Base-by-base conservation (phyloP, 2,113 vertebrate genomes). In the Phaethon lepturus region DNA sequence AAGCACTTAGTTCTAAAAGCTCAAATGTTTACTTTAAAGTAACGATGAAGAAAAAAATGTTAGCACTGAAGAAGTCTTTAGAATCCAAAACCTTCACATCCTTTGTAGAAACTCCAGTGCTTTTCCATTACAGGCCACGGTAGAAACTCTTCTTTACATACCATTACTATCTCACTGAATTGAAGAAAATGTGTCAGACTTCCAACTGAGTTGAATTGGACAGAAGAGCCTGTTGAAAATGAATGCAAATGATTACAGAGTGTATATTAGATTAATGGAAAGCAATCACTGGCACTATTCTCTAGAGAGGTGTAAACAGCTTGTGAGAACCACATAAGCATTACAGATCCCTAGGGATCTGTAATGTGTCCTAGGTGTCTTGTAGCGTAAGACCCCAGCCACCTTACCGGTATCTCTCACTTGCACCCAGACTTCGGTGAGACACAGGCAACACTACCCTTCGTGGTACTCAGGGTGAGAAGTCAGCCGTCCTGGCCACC, bases 101-200 rank as follows among this genome's bases (percentile, higher is more conserved):
- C 71, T 64, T 69, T 75, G 69, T 98, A 98, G 79, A 96, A 98
- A 81, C 95, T 97, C 99, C 99, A 99, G 72, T 98, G 90, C 49
- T 92, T 84, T 86, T 99, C 98, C 98, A 99, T 98, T 33, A 97
- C 12, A 52, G 98, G 90, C 17, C 94, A 97, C 3, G 99, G 99
- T 17, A 99, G 88, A 83, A 99, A 97, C 94, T 99, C 99, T n/a
- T 98, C 98, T 77, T 98, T 93, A 14, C 59, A 62, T 66, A 98
- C 95, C 88, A 98, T 47, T 47, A 97, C 83, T 91, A 98, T 84
- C 31, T 98, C 98, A 58, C 55, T 95, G 94, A 99, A 97, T 22
- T 98, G 97, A 95, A 98, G 98, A 44, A 99, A 95, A 66, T 29
- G 72, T 16, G 74, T 95, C 67, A 87, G 29, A 55, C 69, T 96